These are phyloP conservation scores for Stegophylla sp. DNA, from an alignment of 2,888 invertebrate species.

Conservation along the genomic window DNA sequence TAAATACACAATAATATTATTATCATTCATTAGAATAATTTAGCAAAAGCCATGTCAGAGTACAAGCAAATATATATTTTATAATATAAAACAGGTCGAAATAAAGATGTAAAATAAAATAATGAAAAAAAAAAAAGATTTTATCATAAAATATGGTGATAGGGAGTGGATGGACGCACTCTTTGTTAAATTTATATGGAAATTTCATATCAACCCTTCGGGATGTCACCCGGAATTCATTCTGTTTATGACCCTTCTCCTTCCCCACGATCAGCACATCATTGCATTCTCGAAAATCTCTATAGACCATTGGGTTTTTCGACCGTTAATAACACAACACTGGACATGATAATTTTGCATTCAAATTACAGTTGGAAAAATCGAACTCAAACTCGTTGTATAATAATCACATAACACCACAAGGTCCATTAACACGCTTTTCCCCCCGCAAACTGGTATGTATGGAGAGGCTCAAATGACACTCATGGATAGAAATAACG, in stretches of 20 bases:
- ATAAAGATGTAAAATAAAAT: not conserved
- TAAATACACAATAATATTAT: no score
- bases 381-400: conserved; percentile 23
- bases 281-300: conserved; percentile 24
- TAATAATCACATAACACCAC: conserved; percentile 27
- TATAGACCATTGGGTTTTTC: conserved; percentile 48
- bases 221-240: conserved; percentile 48
- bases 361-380: conserved; percentile 34
- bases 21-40: not conserved
- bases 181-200: conserved; percentile 60
- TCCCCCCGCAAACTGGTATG: not conserved
- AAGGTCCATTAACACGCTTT: not conserved
- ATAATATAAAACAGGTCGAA: conserved; percentile 1
- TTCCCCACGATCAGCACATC: not conserved
- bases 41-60: not conserved
- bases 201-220: conserved; percentile 59
- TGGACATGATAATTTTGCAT: conserved; percentile 33
- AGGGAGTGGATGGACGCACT: conserved; percentile 60
- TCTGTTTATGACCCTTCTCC: conserved; percentile 40
- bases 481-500: not conserved
- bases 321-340: conserved; percentile 44
- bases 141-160: conserved; percentile 5
- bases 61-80: conserved; percentile 24
- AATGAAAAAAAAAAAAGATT: conserved; percentile 1
- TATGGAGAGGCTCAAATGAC: conserved; percentile 13